Evolutionary conservation across 1,140 invertebrate species (phyloP).

Genomic region (Formica exsecta): DNA sequence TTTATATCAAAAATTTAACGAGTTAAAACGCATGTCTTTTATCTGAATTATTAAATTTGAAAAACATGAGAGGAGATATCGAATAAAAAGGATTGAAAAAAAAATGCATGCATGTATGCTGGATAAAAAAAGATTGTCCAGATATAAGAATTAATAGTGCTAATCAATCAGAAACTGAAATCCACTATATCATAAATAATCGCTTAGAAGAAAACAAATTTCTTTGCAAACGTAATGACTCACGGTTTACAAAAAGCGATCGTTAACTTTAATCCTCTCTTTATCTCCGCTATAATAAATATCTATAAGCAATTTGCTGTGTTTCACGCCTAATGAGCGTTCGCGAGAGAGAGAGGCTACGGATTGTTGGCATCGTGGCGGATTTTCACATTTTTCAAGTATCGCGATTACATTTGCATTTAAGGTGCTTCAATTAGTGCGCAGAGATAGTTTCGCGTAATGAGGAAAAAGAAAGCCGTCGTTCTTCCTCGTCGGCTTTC

Average conservation of each 20-base stretch:
- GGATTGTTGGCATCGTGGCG: slow-evolving; percentile 28
- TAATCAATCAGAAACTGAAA: neutral
- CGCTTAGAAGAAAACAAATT: neutral
- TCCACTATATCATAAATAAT: neutral
- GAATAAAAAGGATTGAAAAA: too few species aligned
- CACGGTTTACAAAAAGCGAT: neutral
- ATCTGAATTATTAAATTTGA: neutral
- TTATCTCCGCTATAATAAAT: slow-evolving; percentile 4
- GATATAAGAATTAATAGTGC: neutral
- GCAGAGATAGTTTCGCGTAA: slow-evolving; percentile 24
- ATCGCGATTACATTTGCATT: slow-evolving; percentile 62
- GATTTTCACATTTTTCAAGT: slow-evolving; percentile 39
- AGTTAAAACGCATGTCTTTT: neutral
- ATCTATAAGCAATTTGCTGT: slow-evolving; percentile 50
- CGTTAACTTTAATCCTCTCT: slow-evolving; percentile 21
- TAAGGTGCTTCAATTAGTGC: slow-evolving; percentile 60
- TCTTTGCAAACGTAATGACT: slow-evolving; percentile 30
- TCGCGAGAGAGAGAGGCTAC: slow-evolving; percentile 35
- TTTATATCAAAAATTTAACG: neutral
- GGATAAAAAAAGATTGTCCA: neutral
- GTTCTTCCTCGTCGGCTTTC: neutral
- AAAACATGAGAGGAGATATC: neutral
- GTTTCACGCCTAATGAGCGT: slow-evolving; percentile 42
- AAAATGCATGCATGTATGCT: too few species aligned
- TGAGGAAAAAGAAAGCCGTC: slow-evolving; percentile 43